phyloP scores from a whole-genome alignment of 2,888 invertebrate genomes.

The Cerastis leucographa region DNA sequence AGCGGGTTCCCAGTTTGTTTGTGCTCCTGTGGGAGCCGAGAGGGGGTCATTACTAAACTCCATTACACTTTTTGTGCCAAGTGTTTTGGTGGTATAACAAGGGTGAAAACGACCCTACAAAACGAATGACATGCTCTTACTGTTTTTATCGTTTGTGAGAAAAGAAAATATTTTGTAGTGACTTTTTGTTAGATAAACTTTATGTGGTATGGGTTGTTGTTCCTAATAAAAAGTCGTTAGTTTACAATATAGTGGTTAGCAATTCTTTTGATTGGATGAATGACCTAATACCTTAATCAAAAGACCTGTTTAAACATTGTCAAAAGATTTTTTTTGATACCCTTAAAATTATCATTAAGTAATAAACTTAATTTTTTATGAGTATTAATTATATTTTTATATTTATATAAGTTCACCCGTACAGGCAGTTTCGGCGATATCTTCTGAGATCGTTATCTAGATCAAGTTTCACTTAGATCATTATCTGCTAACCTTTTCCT shows the following conservation, averaged over 20 bases:
- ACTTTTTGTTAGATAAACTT: constrained; percentile 60
- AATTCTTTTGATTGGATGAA: background rate
- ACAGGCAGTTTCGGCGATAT: background rate
- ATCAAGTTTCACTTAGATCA: constrained; percentile 1
- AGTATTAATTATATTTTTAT: no score
- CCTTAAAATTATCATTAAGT: constrained; percentile 1
- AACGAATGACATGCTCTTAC: constrained; percentile 87
- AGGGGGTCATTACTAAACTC: constrained; percentile 89
- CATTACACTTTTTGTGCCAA: constrained; percentile 90
- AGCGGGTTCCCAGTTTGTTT: constrained; percentile 84
- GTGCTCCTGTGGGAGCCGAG: constrained; percentile 84
- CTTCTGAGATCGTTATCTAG: background rate
- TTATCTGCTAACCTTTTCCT: no score
- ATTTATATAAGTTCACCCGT: background rate
- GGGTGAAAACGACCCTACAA: constrained; percentile 90
- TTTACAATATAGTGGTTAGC: background rate
- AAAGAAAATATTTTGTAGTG: constrained; percentile 73
- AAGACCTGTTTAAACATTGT: background rate
- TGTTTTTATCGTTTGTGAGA: constrained; percentile 82
- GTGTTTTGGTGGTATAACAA: constrained; percentile 90
- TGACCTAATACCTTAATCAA: background rate
- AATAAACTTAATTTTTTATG: background rate
- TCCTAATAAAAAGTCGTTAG: background rate
- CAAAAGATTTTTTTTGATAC: background rate
- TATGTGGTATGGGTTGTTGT: constrained; percentile 20